Conservation (phyloP, 2,113 vertebrate genomes). For the Lipophrys pholis region DNA sequence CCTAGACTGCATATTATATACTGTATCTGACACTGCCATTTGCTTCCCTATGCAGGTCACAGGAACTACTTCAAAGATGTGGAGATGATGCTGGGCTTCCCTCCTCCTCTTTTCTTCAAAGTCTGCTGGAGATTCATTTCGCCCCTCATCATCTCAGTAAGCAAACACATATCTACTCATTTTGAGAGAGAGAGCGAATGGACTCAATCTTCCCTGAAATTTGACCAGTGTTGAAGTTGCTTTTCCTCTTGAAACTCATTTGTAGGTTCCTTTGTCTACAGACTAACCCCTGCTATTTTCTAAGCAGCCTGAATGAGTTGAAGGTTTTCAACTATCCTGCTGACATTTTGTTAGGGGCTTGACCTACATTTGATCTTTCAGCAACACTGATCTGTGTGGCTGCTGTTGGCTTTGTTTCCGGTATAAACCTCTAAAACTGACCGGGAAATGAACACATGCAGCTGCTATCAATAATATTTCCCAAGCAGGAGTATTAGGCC, state of each 20-base stretch:
- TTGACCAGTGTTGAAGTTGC: not conserved
- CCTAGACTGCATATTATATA: too few relatives aligned
- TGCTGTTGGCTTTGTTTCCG: constrained; percentile 37
- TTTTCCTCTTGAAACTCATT: not conserved
- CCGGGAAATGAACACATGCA: constrained; percentile 57
- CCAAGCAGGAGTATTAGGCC: constrained; percentile 60
- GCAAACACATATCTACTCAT: constrained; percentile 59
- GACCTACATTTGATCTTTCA: constrained; percentile 65
- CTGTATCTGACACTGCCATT: not conserved
- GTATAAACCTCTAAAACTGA: constrained; percentile 53
- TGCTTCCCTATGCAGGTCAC: constrained; percentile 83
- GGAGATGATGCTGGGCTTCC: constrained; percentile 99
- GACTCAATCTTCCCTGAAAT: not conserved
- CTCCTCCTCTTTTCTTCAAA: constrained; percentile 96
- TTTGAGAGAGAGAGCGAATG: not conserved
- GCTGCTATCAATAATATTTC: constrained; percentile 59
- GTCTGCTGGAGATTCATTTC: constrained; percentile 99
- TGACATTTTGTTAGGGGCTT: constrained; percentile 40
- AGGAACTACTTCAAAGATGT: constrained; percentile 97
- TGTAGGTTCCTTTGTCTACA: not conserved
- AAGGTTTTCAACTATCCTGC: constrained; percentile 27
- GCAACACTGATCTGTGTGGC: constrained; percentile 59
- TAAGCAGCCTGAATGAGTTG: not conserved
- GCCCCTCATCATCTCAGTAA: constrained; percentile 94
- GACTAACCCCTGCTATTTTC: not conserved